These are phyloP conservation scores for Spongilla lacustris DNA, from an alignment of 37 sponge, comb jelly and placozoan genomes.

Conservation along the genomic window DNA sequence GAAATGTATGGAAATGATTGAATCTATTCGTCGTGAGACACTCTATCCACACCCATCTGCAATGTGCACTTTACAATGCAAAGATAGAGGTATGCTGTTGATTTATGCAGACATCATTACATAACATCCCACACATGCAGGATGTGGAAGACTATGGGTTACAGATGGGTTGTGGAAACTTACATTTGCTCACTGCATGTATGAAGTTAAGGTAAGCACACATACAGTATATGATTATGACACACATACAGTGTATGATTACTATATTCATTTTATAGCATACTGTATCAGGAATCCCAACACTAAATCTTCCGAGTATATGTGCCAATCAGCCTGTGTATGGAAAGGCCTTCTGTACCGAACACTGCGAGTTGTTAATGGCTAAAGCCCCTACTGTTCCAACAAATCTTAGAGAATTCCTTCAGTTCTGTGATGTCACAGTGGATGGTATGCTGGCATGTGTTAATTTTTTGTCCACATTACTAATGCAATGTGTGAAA, in stretches of 20 bases:
- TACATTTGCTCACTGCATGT: conserved; percentile 62
- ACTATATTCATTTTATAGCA: conserved; percentile 17
- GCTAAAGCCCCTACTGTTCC: conserved; percentile 33
- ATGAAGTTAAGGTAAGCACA: conserved; percentile 34
- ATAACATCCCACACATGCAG: background rate
- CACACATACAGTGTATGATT: background rate
- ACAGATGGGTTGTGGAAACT: conserved; percentile 65
- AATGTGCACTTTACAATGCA: conserved; percentile 12
- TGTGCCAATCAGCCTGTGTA: conserved; percentile 28
- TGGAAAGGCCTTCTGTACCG: conserved; percentile 41
- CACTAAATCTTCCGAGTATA: conserved; percentile 36
- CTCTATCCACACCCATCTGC: conserved; percentile 12
- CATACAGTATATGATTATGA: background rate
- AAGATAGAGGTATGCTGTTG: conserved; percentile 13
- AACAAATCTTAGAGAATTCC: conserved; percentile 21
- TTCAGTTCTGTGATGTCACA: conserved; percentile 29
- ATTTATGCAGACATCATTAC: background rate
- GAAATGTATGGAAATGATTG: conserved; percentile 13
- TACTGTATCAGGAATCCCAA: conserved; percentile 30
- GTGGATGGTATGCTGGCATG: conserved; percentile 5
- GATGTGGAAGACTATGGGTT: conserved; percentile 62
- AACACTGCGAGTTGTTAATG: conserved; percentile 37
- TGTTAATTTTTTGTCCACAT: background rate
- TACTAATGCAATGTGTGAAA: background rate
- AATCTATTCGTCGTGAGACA: conserved; percentile 1